phyloP scores from a whole-genome alignment of 1,140 invertebrate species.

The Chelonus insularis region DNA sequence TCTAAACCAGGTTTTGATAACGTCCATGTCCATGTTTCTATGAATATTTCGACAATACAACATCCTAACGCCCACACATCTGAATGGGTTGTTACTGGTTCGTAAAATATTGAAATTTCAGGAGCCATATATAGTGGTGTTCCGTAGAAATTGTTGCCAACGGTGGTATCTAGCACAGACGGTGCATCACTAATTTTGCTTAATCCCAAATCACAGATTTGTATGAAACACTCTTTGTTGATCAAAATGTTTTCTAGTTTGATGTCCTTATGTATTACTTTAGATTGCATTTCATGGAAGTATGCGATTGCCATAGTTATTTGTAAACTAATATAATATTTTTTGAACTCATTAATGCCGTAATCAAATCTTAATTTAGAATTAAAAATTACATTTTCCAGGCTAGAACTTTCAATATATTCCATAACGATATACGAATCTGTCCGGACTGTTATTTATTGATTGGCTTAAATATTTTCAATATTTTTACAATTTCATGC shows the following conservation, averaged over 20 bases:
- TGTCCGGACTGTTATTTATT: too few relatives aligned
- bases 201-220: conserved; percentile 14
- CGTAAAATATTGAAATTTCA: too few relatives aligned
- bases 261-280: conserved; percentile 12
- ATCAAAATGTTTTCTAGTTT: conserved; percentile 15
- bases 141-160: too few relatives aligned
- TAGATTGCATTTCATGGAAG: neutral
- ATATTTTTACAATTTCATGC: too few relatives aligned
- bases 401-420: neutral
- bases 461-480: too few relatives aligned
- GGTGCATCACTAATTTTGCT: too few relatives aligned
- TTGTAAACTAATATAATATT: conserved; percentile 1
- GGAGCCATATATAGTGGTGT: too few relatives aligned
- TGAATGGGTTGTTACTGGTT: neutral
- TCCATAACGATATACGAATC: neutral
- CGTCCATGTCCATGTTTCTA: neutral
- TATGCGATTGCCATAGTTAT: conserved; percentile 7
- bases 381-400: neutral
- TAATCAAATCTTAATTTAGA: neutral
- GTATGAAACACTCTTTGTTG: neutral
- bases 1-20: neutral
- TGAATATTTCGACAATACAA: conserved; percentile 1
- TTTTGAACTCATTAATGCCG: neutral
- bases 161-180: neutral
- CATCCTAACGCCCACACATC: conserved; percentile 19